These are phyloP conservation scores for Peromyscus aztecus DNA, from an alignment of 2,797 vertebrate genomes.

Conservation along the genomic window DNA sequence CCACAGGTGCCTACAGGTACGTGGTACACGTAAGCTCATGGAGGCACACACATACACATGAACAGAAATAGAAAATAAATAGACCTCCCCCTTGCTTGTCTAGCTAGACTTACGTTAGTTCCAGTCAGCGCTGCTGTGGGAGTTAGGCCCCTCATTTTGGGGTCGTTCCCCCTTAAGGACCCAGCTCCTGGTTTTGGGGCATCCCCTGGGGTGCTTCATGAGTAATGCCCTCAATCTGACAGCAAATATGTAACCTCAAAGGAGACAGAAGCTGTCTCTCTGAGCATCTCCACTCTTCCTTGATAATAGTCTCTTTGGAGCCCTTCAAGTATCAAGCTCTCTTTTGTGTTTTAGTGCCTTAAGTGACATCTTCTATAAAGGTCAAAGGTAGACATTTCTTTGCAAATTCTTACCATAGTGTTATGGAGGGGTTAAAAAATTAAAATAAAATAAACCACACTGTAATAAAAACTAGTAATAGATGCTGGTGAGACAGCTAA, in stretches of 20 bases:
- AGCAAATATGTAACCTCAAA: background rate
- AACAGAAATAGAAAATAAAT: background rate
- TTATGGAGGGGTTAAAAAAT: constrained; percentile 33
- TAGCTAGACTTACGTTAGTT: accelerated
- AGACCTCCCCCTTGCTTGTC: too few species aligned
- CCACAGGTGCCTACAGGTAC: background rate
- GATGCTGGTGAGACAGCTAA: background rate
- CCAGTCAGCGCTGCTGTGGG: background rate
- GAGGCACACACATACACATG: background rate
- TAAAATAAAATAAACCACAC: background rate
- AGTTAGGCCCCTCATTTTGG: background rate
- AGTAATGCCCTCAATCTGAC: background rate
- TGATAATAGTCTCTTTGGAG: background rate
- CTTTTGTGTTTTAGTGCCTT: background rate
- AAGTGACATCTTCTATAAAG: constrained; percentile 16
- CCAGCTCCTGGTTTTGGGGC: background rate
- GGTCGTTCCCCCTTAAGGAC: background rate
- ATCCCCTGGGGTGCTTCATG: background rate
- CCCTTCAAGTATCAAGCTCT: constrained; percentile 24
- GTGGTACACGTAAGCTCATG: background rate
- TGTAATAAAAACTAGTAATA: constrained; percentile 48
- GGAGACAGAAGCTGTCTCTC: background rate
- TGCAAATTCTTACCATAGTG: constrained; percentile 37
- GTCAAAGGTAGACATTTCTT: constrained; percentile 26
- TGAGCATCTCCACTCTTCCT: constrained; percentile 19